Evolutionary conservation across 1,140 invertebrate genomes (phyloP).

Genomic region (Aphelenchoides fujianensis): DNA sequence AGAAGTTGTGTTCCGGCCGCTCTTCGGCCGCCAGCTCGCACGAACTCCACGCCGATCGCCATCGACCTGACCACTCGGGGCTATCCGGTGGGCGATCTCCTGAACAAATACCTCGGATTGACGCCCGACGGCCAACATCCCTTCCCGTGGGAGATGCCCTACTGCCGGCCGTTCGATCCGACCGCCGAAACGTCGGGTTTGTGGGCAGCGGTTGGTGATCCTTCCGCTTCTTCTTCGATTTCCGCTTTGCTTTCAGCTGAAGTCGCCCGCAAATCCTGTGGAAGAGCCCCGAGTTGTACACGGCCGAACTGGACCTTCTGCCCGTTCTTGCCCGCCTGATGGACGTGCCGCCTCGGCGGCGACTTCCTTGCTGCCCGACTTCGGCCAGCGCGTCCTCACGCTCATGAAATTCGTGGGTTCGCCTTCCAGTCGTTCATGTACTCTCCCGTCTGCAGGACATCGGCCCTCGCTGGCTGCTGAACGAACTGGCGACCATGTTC

Average conservation of each 20-base stretch:
- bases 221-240: background rate
- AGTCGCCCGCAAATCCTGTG: background rate
- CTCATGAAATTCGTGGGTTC: constrained; percentile 26
- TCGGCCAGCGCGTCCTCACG: constrained; percentile 17
- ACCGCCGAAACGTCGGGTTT: background rate
- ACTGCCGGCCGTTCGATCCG: background rate
- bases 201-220: background rate
- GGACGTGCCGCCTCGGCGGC: background rate
- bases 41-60: background rate
- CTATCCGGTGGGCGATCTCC: constrained; percentile 24
- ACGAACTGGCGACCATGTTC: constrained; percentile 18
- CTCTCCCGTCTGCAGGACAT: constrained; percentile 18
- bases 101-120: constrained; percentile 28
- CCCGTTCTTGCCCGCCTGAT: background rate
- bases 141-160: constrained; percentile 26
- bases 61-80: constrained; percentile 1
- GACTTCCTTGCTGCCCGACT: constrained; percentile 19
- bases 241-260: background rate
- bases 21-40: background rate
- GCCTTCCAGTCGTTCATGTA: background rate
- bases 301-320: constrained; percentile 1
- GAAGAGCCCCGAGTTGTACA: constrained; percentile 1
- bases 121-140: constrained; percentile 21
- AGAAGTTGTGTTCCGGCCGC: background rate
- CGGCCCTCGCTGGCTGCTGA: constrained; percentile 24